These are phyloP conservation scores for Prosapia bicincta DNA, from an alignment of 2,888 invertebrate genomes.

Conservation along the genomic window DNA sequence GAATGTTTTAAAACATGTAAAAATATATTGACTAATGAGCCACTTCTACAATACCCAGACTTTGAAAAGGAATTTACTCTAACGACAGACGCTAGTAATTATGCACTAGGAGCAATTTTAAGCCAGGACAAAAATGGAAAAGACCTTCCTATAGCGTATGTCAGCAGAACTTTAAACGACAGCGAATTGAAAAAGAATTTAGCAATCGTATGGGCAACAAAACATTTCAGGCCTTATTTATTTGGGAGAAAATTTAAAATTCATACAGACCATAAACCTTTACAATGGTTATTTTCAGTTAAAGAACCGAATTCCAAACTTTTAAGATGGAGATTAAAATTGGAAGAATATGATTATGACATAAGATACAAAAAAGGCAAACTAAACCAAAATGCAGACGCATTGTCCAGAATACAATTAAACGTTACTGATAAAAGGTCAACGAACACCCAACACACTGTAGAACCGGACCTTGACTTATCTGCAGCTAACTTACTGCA, in stretches of 20 bases:
- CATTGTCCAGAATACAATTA: no score
- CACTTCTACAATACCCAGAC: constrained; percentile 16
- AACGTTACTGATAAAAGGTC: no score
- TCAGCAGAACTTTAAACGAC: constrained; percentile 40
- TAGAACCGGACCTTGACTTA: no score
- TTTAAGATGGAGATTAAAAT: neutral
- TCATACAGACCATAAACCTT: no score
- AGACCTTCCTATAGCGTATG: constrained; percentile 42
- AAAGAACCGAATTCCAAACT: neutral
- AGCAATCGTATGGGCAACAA: constrained; percentile 41
- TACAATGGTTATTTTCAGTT: neutral
- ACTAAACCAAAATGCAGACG: no score
- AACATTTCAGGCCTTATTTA: constrained; percentile 41
- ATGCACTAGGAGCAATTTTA: constrained; percentile 41
- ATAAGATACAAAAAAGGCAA: no score
- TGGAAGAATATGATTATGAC: no score
- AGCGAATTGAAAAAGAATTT: constrained; percentile 43
- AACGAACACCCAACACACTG: no score
- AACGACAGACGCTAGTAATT: constrained; percentile 41
- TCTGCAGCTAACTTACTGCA: no score
- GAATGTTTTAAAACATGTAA: constrained; percentile 24
- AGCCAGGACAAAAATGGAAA: constrained; percentile 38
- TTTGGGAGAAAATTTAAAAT: no score
- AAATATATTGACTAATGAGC: constrained; percentile 4
- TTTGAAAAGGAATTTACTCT: constrained; percentile 26